phyloP scores from a whole-genome alignment of 1,140 invertebrate genomes.

The Nixonia krombeini region DNA sequence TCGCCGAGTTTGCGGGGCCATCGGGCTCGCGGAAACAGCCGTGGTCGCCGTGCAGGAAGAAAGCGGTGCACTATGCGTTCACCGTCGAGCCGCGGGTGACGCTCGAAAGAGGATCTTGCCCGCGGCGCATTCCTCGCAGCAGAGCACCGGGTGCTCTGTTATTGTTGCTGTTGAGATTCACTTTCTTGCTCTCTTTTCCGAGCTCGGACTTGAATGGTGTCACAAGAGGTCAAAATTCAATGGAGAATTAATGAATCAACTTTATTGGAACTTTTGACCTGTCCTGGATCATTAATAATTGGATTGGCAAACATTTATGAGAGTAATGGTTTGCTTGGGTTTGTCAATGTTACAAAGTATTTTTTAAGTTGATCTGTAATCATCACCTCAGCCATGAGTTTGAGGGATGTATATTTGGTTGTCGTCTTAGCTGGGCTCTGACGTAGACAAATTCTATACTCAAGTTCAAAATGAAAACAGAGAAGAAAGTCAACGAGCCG shows the following conservation, averaged over 20 bases:
- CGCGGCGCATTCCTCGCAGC: conserved; percentile 9
- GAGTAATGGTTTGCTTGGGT: too few species aligned
- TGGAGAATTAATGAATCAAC: too few species aligned
- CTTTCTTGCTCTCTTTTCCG: not conserved
- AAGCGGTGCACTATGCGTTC: not conserved
- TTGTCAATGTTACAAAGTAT: too few species aligned
- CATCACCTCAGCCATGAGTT: conserved; percentile 2
- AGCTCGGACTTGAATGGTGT: too few species aligned
- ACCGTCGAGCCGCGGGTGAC: conserved; percentile 12
- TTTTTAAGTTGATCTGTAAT: too few species aligned
- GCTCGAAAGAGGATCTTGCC: conserved; percentile 10
- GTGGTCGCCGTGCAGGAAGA: not conserved
- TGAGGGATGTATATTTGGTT: not conserved
- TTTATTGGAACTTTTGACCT: too few species aligned
- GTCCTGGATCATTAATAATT: too few species aligned
- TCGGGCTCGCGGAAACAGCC: not conserved
- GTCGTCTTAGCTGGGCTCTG: conserved; percentile 2
- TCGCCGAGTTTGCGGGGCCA: not conserved
- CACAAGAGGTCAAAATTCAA: not conserved
- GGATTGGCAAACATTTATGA: not conserved
- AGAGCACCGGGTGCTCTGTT: conserved; percentile 4
- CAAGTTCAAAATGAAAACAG: conserved; percentile 66
- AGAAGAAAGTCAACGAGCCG: conserved; percentile 67
- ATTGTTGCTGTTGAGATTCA: not conserved
- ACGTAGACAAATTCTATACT: not conserved